Conservation (phyloP, 2,113 vertebrate genomes). For the Nycticorax nycticorax region DNA sequence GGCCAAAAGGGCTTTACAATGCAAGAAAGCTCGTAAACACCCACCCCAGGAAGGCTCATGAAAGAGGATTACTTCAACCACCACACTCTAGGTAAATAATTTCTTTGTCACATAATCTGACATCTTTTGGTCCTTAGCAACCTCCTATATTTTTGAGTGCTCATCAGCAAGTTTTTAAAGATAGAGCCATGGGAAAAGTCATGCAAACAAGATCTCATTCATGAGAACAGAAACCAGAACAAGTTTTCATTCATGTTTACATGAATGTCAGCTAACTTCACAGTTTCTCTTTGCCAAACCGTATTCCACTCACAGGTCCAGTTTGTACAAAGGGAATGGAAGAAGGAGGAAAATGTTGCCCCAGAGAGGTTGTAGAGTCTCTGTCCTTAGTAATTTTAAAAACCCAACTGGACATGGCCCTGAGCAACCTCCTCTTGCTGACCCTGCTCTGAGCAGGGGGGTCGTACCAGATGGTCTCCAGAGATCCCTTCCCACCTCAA, state of each 20-base stretch:
- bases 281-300: not conserved
- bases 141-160: not conserved
- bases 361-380: not conserved
- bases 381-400: not conserved
- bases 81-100: not conserved
- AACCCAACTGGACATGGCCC: not conserved
- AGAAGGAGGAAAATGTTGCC: not conserved
- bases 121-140: not conserved
- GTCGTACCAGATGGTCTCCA: not conserved
- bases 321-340: not conserved
- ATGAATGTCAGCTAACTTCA: not conserved
- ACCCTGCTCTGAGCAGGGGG: not conserved
- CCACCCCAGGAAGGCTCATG: not conserved
- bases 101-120: not conserved
- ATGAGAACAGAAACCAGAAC: not conserved
- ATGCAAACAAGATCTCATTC: not conserved
- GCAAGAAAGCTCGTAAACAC: not conserved
- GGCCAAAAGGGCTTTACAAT: not conserved
- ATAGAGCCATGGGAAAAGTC: not conserved
- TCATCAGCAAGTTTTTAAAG: not conserved
- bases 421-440: not conserved
- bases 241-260: not conserved
- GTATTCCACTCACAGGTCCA: not conserved
- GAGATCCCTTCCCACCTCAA: not conserved
- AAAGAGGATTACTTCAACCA: not conserved